Base-by-base conservation (phyloP, 2,113 vertebrate species). In the Pongo pygmaeus region DNA sequence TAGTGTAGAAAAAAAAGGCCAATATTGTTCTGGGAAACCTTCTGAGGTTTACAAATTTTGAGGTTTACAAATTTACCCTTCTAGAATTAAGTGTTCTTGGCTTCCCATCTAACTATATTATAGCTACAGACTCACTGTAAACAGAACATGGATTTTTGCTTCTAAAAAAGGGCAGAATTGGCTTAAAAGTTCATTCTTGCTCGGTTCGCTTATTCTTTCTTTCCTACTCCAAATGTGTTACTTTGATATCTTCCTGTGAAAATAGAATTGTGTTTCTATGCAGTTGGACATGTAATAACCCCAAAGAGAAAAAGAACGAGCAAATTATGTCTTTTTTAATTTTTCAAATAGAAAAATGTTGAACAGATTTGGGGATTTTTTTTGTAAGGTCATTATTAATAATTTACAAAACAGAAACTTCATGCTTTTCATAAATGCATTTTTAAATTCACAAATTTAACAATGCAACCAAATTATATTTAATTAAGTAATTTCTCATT, bases 361-460 rank as follows among this genome's bases (percentile, higher is more conserved):
- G n/a, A 95, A 86, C 18, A 67, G 35, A 72, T 93, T 64, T 96
- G 48, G 43, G n/a, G 5, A 83, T 78, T 97, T 96, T 96, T 86
- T 57, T 92, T 84, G 17, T 48, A 89, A 57, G 27, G 25, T 57
- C 46, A 89, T 84, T 81, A 83, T 12, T 57, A 57, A 88, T 92
- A 22, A 90, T 80, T 72, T 75, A 52, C 69, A 59, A 93, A 92
- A 95, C n/a, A 67, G 84, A 97, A 85, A 69, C 6, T 57, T n/a
- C 32, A 86, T 93, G 35, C 52, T 91, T 94, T 91, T 94, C 77
- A 94, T 57, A 92, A 90, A 96, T 57, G 22, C 18, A 88, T 94
- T 94, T 64, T 92, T 52, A 79, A 74, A 57, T 57, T 91, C 64
- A 87, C 46, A 97, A 93, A 83, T 96, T 92, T 92, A 97, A 97